Percentiles rank a stretch among this genome's conserved stretches.
Conservation (phyloP, 2,113 vertebrate genomes). For the Origma solitaria region DNA sequence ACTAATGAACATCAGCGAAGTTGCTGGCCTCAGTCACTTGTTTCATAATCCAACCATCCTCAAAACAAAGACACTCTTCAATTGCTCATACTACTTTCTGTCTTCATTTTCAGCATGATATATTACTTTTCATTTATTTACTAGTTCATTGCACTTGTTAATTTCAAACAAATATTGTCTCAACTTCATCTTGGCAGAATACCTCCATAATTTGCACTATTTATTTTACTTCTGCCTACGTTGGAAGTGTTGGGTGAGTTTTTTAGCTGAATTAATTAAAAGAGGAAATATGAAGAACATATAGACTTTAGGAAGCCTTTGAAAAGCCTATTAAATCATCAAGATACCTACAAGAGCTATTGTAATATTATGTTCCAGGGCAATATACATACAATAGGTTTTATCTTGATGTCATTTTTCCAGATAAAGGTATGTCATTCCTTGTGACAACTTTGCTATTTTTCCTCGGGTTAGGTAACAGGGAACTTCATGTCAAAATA, state of each 20-base stretch:
- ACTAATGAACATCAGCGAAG: background rate
- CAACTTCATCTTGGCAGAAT: background rate
- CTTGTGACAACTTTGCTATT: background rate
- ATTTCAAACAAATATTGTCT: background rate
- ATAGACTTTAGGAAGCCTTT: background rate
- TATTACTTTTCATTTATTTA: background rate
- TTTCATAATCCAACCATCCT: background rate
- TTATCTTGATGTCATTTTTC: background rate
- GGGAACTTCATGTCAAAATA: background rate
- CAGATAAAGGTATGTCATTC: background rate
- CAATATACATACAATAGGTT: background rate
- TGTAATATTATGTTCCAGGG: background rate
- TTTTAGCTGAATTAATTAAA: background rate
- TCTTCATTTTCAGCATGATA: background rate
- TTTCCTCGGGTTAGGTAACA: background rate
- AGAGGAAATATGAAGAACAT: background rate
- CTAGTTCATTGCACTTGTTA: background rate
- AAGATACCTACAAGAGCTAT: background rate
- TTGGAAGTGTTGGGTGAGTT: background rate
- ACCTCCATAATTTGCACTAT: background rate
- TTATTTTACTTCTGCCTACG: background rate
- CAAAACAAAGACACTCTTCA: background rate
- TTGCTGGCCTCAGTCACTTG: background rate
- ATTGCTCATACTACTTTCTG: background rate
- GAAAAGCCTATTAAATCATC: background rate